Evolutionary conservation across 2,888 invertebrate species (phyloP).

Genomic region (Microctonus aethiopoides): DNA sequence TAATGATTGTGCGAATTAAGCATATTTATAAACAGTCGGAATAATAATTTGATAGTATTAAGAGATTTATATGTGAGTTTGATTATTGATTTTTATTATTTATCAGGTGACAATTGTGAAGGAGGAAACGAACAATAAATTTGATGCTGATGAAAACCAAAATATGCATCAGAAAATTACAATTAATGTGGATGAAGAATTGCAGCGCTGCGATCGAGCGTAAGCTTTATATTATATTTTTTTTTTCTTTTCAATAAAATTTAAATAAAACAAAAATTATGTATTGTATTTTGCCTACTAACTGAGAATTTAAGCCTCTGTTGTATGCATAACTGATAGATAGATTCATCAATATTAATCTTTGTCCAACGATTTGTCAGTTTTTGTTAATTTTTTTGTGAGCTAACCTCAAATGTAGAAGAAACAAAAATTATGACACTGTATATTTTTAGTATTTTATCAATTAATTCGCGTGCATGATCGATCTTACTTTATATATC

Average conservation of each 20-base stretch:
- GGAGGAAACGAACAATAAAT: neutral
- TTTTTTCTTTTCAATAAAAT: conserved; percentile 3
- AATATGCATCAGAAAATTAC: neutral
- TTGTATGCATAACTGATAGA: conserved; percentile 1
- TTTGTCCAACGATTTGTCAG: neutral
- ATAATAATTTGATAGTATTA: no score
- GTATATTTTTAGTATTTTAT: conserved; percentile 6
- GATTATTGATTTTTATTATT: neutral
- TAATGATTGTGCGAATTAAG: no score
- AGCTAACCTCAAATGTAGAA: neutral
- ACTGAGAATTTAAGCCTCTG: conserved; percentile 4
- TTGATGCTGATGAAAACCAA: conserved; percentile 11
- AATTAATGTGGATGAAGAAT: conserved; percentile 7
- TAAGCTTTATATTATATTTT: conserved; percentile 17
- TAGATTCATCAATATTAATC: neutral
- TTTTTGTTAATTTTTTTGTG: neutral
- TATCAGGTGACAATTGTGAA: conserved; percentile 17
- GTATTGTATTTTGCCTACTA: conserved; percentile 11
- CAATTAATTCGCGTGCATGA: conserved; percentile 25
- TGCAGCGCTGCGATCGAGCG: neutral
- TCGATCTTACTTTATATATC: conserved; percentile 20
- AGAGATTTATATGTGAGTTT: no score
- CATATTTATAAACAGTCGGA: no score
- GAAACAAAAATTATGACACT: neutral
- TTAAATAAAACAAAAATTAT: neutral